A percentile compares a stretch with the other conserved stretches of the same genome.
Evolutionary conservation across 2,888 invertebrate genomes (phyloP).

Genomic region (Opisthograptis luteolata): DNA sequence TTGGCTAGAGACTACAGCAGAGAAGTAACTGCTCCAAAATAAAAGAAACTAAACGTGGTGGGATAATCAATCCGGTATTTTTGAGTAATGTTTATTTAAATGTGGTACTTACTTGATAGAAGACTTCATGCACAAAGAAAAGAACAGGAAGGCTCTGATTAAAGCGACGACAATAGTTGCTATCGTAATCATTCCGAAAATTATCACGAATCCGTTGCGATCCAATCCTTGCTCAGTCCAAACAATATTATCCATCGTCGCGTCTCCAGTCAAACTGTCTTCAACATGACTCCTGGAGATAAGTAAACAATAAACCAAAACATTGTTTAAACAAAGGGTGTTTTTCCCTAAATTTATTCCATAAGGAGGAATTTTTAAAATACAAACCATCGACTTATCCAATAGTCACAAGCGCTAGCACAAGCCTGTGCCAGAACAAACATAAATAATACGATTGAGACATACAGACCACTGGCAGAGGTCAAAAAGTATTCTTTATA

Average conservation of each 20-base stretch:
- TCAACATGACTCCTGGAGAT: constrained; percentile 68
- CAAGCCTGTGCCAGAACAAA: constrained; percentile 85
- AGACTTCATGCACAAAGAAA: constrained; percentile 86
- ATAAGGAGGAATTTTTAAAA: neutral
- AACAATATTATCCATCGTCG: constrained; percentile 62
- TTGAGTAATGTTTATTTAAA: neutral
- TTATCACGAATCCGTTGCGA: constrained; percentile 63
- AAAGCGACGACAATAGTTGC: constrained; percentile 85
- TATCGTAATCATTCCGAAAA: constrained; percentile 85
- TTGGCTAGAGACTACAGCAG: neutral
- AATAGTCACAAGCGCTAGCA: constrained; percentile 75
- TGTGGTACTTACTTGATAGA: constrained; percentile 79
- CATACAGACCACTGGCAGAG: constrained; percentile 58
- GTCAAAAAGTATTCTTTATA: constrained; percentile 73
- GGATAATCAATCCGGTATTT: no score
- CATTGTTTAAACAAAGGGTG: neutral
- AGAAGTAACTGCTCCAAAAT: neutral
- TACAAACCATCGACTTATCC: constrained; percentile 74
- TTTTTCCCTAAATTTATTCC: neutral
- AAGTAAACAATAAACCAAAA: neutral
- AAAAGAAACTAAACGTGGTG: no score
- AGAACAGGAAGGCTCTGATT: constrained; percentile 86
- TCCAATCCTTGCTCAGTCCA: constrained; percentile 66
- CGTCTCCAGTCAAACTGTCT: constrained; percentile 71
- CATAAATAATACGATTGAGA: constrained; percentile 56